Percentiles rank a stretch among this genome's conserved stretches.
phyloP scores from a whole-genome alignment of 2,888 invertebrate species.

The Patella ulyssiponensis region DNA sequence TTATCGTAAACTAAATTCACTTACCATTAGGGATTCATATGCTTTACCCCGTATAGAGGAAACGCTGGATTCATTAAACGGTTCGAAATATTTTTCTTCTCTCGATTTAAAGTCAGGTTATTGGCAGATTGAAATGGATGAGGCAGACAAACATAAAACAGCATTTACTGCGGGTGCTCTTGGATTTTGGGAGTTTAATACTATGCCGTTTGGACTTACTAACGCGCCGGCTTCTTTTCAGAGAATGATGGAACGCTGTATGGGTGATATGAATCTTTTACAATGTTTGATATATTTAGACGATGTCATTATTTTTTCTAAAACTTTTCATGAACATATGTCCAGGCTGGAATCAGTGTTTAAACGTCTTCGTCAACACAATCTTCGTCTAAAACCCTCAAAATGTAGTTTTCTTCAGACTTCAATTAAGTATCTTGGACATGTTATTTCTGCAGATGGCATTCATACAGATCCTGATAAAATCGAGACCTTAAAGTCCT shows the following conservation, averaged over 20 bases:
- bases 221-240: constrained; percentile 42
- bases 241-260: constrained; percentile 33
- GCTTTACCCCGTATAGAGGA: constrained; percentile 11
- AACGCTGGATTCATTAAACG: constrained; percentile 34
- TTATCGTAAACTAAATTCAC: too few species aligned
- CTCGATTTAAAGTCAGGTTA: constrained; percentile 37
- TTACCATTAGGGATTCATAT: too few species aligned
- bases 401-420: constrained; percentile 42
- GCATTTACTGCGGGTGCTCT: constrained; percentile 38
- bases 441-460: constrained; percentile 34
- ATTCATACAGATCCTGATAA: constrained; percentile 38
- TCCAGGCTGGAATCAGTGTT: constrained; percentile 35
- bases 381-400: constrained; percentile 37
- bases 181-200: constrained; percentile 34
- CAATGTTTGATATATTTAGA: constrained; percentile 42
- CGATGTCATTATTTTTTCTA: constrained; percentile 41
- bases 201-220: constrained; percentile 34
- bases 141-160: constrained; percentile 34
- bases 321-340: constrained; percentile 36
- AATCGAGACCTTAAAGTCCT: constrained; percentile 22
- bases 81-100: constrained; percentile 25
- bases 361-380: constrained; percentile 31
- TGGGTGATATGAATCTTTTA: constrained; percentile 32
- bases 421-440: constrained; percentile 40
- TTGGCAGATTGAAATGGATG: constrained; percentile 30